These are phyloP conservation scores for Onychostruthus taczanowskii DNA, from an alignment of 2,113 vertebrate species.

Conservation along the genomic window DNA sequence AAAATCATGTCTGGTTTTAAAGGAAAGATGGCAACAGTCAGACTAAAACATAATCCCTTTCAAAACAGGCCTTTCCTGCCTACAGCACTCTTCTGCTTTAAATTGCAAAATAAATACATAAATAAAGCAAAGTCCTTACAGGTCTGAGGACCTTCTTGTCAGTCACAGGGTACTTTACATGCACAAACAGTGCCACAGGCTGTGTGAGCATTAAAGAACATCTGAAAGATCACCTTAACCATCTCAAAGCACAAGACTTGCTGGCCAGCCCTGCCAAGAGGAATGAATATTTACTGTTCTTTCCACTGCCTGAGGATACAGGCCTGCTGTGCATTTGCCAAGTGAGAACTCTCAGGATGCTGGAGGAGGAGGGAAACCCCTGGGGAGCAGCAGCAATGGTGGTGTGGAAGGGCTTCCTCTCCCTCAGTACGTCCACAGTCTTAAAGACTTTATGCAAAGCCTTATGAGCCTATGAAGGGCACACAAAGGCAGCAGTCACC, in stretches of 20 bases:
- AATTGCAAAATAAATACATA: conserved; percentile 6
- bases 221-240: background rate
- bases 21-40: background rate
- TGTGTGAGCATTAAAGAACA: background rate
- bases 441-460: background rate
- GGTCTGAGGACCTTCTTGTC: background rate
- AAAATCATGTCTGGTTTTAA: background rate
- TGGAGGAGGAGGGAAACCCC: background rate
- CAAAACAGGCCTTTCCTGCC: background rate
- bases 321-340: background rate
- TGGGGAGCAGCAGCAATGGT: background rate
- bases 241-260: background rate
- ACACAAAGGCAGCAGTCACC: background rate
- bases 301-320: background rate
- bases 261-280: background rate
- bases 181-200: background rate
- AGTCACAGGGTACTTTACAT: background rate
- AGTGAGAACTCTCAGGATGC: background rate
- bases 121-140: background rate
- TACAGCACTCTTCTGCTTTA: background rate
- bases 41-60: background rate
- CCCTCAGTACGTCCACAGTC: background rate
- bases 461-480: background rate
- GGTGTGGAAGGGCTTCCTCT: background rate
- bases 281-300: background rate